These are phyloP conservation scores for Oophaga sylvatica DNA, from an alignment of 2,797 vertebrate species.

Conservation along the genomic window DNA sequence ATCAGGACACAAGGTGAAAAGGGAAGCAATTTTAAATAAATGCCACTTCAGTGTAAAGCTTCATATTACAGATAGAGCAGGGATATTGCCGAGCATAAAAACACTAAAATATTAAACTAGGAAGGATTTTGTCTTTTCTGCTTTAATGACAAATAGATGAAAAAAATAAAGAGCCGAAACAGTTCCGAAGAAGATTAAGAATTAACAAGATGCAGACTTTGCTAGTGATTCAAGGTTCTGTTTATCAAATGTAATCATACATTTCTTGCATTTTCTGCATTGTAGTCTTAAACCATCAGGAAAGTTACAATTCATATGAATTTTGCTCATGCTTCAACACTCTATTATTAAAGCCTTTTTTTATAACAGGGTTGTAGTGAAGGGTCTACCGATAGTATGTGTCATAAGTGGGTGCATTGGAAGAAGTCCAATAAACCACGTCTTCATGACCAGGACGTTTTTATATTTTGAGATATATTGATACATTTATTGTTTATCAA, in stretches of 20 bases:
- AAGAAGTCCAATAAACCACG: too few species aligned
- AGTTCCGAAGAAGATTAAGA: constrained; percentile 43
- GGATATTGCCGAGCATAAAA: constrained; percentile 48
- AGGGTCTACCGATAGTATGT: too few species aligned
- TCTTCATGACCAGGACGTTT: too few species aligned
- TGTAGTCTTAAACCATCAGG: neutral
- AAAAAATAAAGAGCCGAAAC: constrained; percentile 32
- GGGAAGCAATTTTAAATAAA: constrained; percentile 60
- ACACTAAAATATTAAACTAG: constrained; percentile 53
- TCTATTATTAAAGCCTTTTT: neutral
- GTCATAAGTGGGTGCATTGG: too few species aligned
- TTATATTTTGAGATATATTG: too few species aligned
- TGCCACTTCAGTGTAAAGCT: constrained; percentile 48
- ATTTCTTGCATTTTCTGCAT: neutral
- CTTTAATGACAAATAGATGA: constrained; percentile 51
- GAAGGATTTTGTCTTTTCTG: constrained; percentile 36
- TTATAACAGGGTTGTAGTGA: neutral
- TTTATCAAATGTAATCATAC: constrained; percentile 35
- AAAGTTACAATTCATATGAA: neutral
- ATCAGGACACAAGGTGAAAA: constrained; percentile 57
- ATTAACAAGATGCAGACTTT: constrained; percentile 34
- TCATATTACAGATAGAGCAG: constrained; percentile 39
- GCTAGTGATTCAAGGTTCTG: neutral
- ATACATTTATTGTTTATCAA: too few species aligned
- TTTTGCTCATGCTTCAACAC: neutral